Base-by-base conservation (phyloP, 30 jellyfish, hydroid and myxozoan genomes). In the Hydra vulgaris region DNA sequence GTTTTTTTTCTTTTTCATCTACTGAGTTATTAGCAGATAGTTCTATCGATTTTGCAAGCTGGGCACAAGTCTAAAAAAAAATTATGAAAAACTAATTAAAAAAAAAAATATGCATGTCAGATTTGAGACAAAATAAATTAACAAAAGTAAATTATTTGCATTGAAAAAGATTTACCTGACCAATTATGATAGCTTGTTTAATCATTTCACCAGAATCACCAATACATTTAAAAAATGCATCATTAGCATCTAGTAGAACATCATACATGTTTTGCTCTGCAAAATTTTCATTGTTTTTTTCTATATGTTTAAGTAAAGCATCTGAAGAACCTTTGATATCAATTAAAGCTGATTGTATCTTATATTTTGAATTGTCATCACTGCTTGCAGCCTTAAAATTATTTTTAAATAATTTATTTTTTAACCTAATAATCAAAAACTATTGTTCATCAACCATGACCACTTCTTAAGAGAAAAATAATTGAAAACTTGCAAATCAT, bases 161-260 rank as follows among this genome's bases (percentile, higher is more conserved):
- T 40, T 40, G 61, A 40, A 40, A 40, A 5, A 40, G 61, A 12
- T 40, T 40, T 0, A 80, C 87, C 87, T 80, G 87, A 21, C 87
- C 87, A 18, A 80, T 21, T 23, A 80, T 80, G 81, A 74, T 80
- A 70, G 87, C 68, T 80, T 80, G 87, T 66, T 66, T 21, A 7
- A 80, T 79, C 87, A 80, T 80, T 80, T 80, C 81, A 53, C 67
- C 87, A 25, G 72, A 27, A 52, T 80, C 72, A 25, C 87, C 87
- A 0, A 18, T 26, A 26, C 72, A 22, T 7, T 79, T 80, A 21
- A 80, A 66, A 26, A 80, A 80, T 8, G 23, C 25, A 70, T 80
- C 87, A 70, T 80, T 67, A 23, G 87, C 87, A 0, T 80, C 87
- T 55, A 80, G 69, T n/a, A 80, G 27, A 53, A 70, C 26, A 18